These are phyloP conservation scores for Philereme transversata DNA, from an alignment of 2,888 invertebrate species.

Conservation along the genomic window DNA sequence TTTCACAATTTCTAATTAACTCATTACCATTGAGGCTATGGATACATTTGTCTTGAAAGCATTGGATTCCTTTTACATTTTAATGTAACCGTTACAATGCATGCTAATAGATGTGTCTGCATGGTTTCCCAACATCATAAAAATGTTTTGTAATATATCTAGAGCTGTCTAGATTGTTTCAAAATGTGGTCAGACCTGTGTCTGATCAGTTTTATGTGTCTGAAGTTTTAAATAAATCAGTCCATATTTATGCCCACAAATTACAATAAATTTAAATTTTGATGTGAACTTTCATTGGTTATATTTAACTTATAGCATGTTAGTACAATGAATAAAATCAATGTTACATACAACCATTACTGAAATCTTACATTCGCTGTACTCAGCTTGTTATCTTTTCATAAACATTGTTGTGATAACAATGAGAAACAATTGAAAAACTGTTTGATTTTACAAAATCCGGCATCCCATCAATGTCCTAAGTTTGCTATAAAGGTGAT, in stretches of 20 bases:
- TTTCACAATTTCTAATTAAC: slow-evolving; percentile 82
- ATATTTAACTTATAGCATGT: slow-evolving; percentile 18
- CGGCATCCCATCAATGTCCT: slow-evolving; percentile 21
- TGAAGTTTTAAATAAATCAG: slow-evolving; percentile 26
- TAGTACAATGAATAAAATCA: slow-evolving; percentile 4
- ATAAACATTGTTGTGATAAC: slow-evolving; percentile 22
- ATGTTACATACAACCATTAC: slow-evolving; percentile 6
- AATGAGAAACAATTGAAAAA: slow-evolving; percentile 20
- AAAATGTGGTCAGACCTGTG: slow-evolving; percentile 30
- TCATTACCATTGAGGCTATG: slow-evolving; percentile 72
- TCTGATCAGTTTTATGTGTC: slow-evolving; percentile 29
- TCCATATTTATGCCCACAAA: slow-evolving; percentile 29
- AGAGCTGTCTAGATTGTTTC: slow-evolving; percentile 41
- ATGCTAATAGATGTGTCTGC: slow-evolving; percentile 50
- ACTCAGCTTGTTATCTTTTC: slow-evolving; percentile 24
- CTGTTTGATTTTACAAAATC: slow-evolving; percentile 12
- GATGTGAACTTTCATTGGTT: slow-evolving; percentile 31
- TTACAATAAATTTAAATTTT: slow-evolving; percentile 38
- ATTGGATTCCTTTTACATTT: slow-evolving; percentile 49
- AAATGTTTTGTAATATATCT: slow-evolving; percentile 45
- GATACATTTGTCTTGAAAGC: slow-evolving; percentile 54
- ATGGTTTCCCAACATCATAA: slow-evolving; percentile 48
- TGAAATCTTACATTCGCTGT: slow-evolving; percentile 9
- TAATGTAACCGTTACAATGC: slow-evolving; percentile 51
- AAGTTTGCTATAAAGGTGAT: slow-evolving; percentile 31